Evolutionary conservation across 2,113 vertebrate species (phyloP).

Genomic region (Centropristis striata): DNA sequence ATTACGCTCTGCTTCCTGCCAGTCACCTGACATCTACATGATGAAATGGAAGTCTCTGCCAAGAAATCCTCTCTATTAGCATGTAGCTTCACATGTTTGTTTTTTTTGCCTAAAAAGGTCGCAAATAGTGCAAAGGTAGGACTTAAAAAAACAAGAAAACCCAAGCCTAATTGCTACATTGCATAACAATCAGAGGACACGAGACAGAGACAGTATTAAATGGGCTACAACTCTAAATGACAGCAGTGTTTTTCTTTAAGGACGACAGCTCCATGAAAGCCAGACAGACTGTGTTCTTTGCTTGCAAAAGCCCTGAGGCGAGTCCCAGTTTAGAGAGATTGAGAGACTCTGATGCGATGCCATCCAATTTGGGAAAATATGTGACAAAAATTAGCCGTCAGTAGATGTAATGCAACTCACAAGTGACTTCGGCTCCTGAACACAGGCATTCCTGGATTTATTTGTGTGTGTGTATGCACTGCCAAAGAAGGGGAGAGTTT

Average conservation of each 20-base stretch:
- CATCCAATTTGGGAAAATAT: conserved; percentile 55
- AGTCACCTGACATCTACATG: conserved; percentile 30
- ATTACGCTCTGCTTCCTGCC: conserved; percentile 14
- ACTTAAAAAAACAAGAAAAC: neutral
- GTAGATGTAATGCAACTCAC: conserved; percentile 45
- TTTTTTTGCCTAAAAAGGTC: conserved; percentile 2
- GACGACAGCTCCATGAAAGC: conserved; percentile 47
- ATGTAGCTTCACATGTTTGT: neutral
- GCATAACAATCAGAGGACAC: conserved; percentile 34
- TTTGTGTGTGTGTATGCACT: conserved; percentile 10
- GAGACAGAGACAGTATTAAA: conserved; percentile 27
- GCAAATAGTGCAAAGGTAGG: neutral
- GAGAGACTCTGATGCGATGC: conserved; percentile 39
- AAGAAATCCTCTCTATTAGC: conserved; percentile 28
- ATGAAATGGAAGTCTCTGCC: conserved; percentile 14
- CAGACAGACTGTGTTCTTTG: conserved; percentile 52
- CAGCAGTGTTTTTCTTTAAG: conserved; percentile 52
- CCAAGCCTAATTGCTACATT: conserved; percentile 15
- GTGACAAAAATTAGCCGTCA: conserved; percentile 58
- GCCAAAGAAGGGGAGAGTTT: conserved; percentile 31
- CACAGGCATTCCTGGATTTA: conserved; percentile 40
- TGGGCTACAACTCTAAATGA: conserved; percentile 44
- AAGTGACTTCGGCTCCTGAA: conserved; percentile 35
- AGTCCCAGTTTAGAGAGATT: conserved; percentile 40
- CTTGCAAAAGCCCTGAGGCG: conserved; percentile 44